Evolutionary conservation across 2,113 vertebrate species (phyloP).

Genomic region (Amia ocellicauda): DNA sequence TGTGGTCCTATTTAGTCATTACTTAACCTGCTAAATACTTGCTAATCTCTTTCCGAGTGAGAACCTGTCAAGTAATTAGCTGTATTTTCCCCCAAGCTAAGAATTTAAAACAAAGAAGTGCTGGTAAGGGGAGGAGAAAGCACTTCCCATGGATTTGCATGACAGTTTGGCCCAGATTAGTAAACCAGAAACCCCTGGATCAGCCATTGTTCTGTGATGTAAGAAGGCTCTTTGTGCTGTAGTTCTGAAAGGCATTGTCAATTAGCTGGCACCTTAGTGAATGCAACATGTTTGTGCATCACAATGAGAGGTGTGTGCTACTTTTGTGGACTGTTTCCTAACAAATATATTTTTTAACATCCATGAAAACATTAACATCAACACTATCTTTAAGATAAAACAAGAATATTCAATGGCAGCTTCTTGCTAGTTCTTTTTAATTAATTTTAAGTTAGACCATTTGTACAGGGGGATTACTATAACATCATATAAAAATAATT

Average conservation of each 20-base stretch:
- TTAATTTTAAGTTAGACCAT: slow-evolving; percentile 18
- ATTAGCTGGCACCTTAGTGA: slow-evolving; percentile 38
- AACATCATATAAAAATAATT: neutral
- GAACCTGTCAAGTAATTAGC: slow-evolving; percentile 40
- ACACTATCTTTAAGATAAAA: neutral
- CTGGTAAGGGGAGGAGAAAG: slow-evolving; percentile 27
- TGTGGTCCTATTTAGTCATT: slow-evolving; percentile 35
- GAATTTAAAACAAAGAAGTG: slow-evolving; percentile 38
- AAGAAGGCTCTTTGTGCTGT: slow-evolving; percentile 27
- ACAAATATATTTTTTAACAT: slow-evolving; percentile 28
- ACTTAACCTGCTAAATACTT: slow-evolving; percentile 40
- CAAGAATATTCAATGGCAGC: neutral
- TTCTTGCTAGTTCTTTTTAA: neutral
- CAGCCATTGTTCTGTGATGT: slow-evolving; percentile 28
- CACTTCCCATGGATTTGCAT: slow-evolving; percentile 41
- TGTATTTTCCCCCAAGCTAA: slow-evolving; percentile 31
- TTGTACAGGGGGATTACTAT: slow-evolving; percentile 5
- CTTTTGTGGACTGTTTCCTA: slow-evolving; percentile 30
- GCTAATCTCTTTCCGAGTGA: slow-evolving; percentile 43
- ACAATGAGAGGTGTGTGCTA: slow-evolving; percentile 36
- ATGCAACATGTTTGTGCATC: slow-evolving; percentile 33
- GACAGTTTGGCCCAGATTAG: slow-evolving; percentile 36
- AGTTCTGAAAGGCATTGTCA: slow-evolving; percentile 31
- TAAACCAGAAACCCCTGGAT: slow-evolving; percentile 27
- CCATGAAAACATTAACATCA: slow-evolving; percentile 23